A percentile compares a stretch with the other conserved stretches of the same genome.
Conservation (phyloP, 2,113 vertebrate species). For the Thunnus thynnus region DNA sequence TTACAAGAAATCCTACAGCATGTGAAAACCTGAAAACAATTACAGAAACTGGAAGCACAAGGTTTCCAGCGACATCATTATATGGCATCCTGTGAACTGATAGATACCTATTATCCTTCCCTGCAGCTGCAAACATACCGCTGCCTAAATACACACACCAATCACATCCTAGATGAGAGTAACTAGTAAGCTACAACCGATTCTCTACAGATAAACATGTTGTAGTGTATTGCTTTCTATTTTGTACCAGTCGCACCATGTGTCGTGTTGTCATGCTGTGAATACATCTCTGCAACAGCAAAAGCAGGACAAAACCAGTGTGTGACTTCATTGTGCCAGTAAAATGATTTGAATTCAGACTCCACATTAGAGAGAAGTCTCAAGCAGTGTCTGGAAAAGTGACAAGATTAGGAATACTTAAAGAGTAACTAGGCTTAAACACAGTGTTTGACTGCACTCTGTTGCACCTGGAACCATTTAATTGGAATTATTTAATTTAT, state of each 20-base stretch:
- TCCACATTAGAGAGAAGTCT: too few species aligned
- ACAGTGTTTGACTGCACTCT: too few species aligned
- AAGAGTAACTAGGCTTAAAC: too few species aligned
- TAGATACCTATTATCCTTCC: not conserved
- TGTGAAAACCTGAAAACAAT: slow-evolving; percentile 30
- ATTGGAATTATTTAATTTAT: too few species aligned
- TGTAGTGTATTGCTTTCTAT: not conserved
- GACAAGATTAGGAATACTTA: too few species aligned
- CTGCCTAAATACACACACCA: slow-evolving; percentile 17
- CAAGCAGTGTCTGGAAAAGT: too few species aligned
- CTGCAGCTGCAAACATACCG: slow-evolving; percentile 16
- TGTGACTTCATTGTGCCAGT: too few species aligned
- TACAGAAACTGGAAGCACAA: not conserved
- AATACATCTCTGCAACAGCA: not conserved
- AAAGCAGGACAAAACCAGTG: not conserved
- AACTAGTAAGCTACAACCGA: not conserved
- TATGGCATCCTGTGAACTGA: not conserved
- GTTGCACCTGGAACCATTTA: too few species aligned
- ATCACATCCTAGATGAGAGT: slow-evolving; percentile 27
- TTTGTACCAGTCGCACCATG: not conserved
- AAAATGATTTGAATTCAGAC: too few species aligned
- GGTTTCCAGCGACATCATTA: not conserved
- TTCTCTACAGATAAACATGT: not conserved
- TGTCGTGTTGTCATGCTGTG: not conserved
- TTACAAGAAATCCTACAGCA: not conserved